These are phyloP conservation scores for Tenthredo scrophulariae DNA, from an alignment of 2,888 invertebrate species.

Conservation along the genomic window DNA sequence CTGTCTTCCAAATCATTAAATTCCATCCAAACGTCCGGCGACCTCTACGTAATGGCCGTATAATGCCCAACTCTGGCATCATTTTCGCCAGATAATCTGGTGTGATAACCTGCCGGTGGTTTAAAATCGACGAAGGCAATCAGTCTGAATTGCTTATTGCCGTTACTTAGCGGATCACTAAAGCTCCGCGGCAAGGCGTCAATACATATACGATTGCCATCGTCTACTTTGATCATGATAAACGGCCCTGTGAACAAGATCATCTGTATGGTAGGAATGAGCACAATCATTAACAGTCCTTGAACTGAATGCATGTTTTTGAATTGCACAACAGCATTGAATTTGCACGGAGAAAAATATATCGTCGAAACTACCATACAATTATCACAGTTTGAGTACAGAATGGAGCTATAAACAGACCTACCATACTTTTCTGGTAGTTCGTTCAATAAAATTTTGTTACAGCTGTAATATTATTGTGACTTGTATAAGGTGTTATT, in stretches of 20 bases:
- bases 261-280: background rate
- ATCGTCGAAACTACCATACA: too few relatives aligned
- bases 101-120: background rate
- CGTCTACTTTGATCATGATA: background rate
- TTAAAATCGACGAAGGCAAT: background rate
- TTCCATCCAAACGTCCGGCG: background rate
- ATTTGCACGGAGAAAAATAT: too few relatives aligned
- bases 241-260: background rate
- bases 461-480: too few relatives aligned
- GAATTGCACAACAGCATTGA: too few relatives aligned
- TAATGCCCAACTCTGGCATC: background rate
- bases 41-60: background rate
- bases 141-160: background rate
- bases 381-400: too few relatives aligned
- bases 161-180: background rate
- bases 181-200: background rate
- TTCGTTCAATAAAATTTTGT: too few relatives aligned
- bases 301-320: too few relatives aligned
- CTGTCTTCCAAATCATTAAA: background rate
- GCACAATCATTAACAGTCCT: too few relatives aligned
- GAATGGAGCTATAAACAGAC: too few relatives aligned
- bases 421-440: too few relatives aligned
- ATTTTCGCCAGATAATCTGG: too few relatives aligned
- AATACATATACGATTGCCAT: background rate
- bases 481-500: too few relatives aligned